phyloP scores from a whole-genome alignment of 92 coral and sea anemone genomes.

The Hydrozoanthus gracilis region DNA sequence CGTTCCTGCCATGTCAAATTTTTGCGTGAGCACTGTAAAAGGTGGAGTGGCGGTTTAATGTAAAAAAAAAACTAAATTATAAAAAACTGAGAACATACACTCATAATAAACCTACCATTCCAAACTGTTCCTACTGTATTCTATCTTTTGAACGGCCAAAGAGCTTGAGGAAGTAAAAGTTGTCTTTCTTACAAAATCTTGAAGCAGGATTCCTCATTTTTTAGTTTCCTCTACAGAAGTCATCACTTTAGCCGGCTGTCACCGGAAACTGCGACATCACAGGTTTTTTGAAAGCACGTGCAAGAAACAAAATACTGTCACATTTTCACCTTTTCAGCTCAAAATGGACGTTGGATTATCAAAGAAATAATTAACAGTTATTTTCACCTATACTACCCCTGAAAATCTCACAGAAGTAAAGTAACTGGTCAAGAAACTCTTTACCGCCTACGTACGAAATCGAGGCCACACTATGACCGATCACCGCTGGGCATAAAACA shows the following conservation, averaged over 20 bases:
- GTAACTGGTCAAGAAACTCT: conserved; percentile 34
- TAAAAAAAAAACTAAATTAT: background rate
- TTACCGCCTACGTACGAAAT: conserved; percentile 17
- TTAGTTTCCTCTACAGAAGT: background rate
- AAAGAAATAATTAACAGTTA: background rate
- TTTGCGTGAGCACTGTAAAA: background rate
- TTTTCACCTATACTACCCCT: background rate
- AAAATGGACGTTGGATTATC: background rate
- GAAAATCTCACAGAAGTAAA: background rate
- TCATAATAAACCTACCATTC: conserved; percentile 23
- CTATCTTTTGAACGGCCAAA: background rate
- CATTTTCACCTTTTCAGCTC: conserved; percentile 18
- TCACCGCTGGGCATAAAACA: conserved; percentile 28
- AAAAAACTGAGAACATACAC: background rate
- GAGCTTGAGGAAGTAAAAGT: conserved; percentile 9
- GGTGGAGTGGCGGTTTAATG: background rate
- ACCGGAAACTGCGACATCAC: background rate
- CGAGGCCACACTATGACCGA: conserved; percentile 27
- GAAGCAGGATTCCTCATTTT: conserved; percentile 41
- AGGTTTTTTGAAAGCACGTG: background rate
- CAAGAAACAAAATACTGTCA: background rate
- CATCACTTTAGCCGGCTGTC: background rate
- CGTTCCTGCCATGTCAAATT: too few species aligned
- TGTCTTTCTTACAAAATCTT: conserved; percentile 28
- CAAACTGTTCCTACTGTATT: background rate